Percentiles rank a stretch among this genome's conserved stretches.
These are phyloP conservation scores for Cheilosia variabilis DNA, from an alignment of 2,888 invertebrate genomes.

Conservation along the genomic window DNA sequence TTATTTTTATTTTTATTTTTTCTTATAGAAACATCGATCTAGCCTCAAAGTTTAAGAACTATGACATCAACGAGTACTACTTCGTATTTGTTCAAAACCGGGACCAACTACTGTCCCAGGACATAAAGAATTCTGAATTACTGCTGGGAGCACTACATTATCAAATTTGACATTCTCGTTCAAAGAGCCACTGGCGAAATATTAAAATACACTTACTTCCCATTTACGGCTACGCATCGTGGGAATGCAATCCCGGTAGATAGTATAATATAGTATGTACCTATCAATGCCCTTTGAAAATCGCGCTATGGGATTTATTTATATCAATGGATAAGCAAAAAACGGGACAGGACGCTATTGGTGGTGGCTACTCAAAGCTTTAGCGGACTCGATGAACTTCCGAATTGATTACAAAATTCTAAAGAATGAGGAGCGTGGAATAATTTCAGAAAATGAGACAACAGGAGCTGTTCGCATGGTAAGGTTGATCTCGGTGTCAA, in stretches of 20 bases:
- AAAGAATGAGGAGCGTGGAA: conserved; percentile 33
- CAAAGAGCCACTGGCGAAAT: conserved; percentile 78
- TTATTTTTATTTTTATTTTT: background rate
- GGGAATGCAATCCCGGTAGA: conserved; percentile 64
- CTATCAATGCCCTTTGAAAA: conserved; percentile 76
- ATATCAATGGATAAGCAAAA: conserved; percentile 24
- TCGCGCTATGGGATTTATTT: conserved; percentile 75
- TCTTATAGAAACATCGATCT: conserved; percentile 77
- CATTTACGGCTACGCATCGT: conserved; percentile 77
- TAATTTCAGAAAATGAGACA: background rate
- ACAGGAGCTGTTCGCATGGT: conserved; percentile 35
- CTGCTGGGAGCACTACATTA: conserved; percentile 79
- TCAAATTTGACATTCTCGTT: conserved; percentile 80
- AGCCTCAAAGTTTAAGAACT: conserved; percentile 68
- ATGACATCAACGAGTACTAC: conserved; percentile 79
- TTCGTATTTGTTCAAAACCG: conserved; percentile 79
- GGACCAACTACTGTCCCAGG: conserved; percentile 73
- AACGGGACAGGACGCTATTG: conserved; percentile 32
- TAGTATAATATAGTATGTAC: too few relatives aligned
- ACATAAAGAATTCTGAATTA: conserved; percentile 79
- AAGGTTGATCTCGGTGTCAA: background rate
- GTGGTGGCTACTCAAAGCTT: conserved; percentile 72
- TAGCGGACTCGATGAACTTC: conserved; percentile 78
- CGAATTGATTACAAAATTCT: conserved; percentile 50
- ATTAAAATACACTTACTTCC: conserved; percentile 79